Conservation (phyloP, 1,140 invertebrate species). For the Diorhabda carinulata region DNA sequence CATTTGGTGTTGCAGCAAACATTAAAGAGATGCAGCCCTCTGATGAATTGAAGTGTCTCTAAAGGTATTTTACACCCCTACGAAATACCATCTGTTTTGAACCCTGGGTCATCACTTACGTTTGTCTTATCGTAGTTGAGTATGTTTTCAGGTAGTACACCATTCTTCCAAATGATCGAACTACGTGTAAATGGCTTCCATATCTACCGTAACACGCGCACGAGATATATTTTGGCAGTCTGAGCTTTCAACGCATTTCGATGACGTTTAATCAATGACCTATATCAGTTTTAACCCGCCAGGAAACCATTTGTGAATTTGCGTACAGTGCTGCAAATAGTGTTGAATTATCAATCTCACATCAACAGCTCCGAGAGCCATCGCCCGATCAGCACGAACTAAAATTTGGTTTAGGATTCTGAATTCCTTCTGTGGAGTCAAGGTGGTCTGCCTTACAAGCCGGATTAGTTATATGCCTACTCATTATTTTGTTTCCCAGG, state of each 20-base stretch:
- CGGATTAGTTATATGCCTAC: too few relatives aligned
- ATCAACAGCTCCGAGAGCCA: not conserved
- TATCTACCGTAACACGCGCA: not conserved
- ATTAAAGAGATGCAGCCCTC: slow-evolving; percentile 15
- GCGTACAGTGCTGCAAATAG: slow-evolving; percentile 3
- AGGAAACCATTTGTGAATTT: not conserved
- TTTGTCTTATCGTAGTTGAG: slow-evolving; percentile 49
- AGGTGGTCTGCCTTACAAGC: not conserved
- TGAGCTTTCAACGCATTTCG: not conserved
- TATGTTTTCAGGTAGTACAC: slow-evolving; percentile 28
- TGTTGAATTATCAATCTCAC: not conserved
- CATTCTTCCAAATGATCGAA: slow-evolving; percentile 2
- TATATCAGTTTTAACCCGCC: too few relatives aligned
- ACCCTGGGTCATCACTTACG: slow-evolving; percentile 45
- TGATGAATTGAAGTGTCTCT: slow-evolving; percentile 39
- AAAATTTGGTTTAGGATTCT: slow-evolving; percentile 1
- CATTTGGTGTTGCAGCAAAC: slow-evolving; percentile 12
- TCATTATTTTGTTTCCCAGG: too few relatives aligned
- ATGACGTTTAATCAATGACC: not conserved
- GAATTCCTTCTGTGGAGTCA: not conserved
- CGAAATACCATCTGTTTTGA: slow-evolving; percentile 39
- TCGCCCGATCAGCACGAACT: not conserved
- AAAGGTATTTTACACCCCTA: slow-evolving; percentile 42
- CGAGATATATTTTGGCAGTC: not conserved
- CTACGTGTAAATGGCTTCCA: not conserved